These are phyloP conservation scores for Volucella inanis DNA, from an alignment of 2,888 invertebrate species.

Conservation along the genomic window DNA sequence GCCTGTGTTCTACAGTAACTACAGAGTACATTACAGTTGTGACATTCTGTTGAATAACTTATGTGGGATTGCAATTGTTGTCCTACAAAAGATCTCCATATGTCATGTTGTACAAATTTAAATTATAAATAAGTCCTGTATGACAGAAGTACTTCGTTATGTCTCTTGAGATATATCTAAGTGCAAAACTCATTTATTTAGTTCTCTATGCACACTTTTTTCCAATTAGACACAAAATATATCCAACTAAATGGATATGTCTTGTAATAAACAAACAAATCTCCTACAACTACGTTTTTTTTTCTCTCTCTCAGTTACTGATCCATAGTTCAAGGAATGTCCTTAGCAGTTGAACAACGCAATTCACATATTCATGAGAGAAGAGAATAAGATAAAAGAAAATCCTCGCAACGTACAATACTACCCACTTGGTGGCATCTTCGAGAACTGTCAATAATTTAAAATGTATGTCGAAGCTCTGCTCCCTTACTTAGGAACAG, in stretches of 20 bases:
- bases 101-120: constrained; percentile 35
- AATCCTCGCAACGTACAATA: constrained; percentile 50
- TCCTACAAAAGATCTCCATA: neutral
- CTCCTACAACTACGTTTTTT: constrained; percentile 48
- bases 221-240: neutral
- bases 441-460: constrained; percentile 60
- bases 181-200: constrained; percentile 49
- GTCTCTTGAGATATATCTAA: constrained; percentile 27
- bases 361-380: constrained; percentile 14
- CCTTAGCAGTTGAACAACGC: neutral
- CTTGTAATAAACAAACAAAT: constrained; percentile 67
- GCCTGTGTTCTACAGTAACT: too few relatives aligned
- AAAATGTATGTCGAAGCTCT: constrained; percentile 59
- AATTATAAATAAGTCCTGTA: constrained; percentile 19
- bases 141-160: neutral
- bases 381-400: neutral
- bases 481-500: constrained; percentile 1
- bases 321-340: constrained; percentile 40
- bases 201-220: constrained; percentile 32
- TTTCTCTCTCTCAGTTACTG: constrained; percentile 39
- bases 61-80: neutral
- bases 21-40: too few relatives aligned
- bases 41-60: too few relatives aligned
- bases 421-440: constrained; percentile 44
- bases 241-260: constrained; percentile 60